Conservation (phyloP, 37 sponge, comb jelly and placozoan species). For the Haliclona indistincta region DNA sequence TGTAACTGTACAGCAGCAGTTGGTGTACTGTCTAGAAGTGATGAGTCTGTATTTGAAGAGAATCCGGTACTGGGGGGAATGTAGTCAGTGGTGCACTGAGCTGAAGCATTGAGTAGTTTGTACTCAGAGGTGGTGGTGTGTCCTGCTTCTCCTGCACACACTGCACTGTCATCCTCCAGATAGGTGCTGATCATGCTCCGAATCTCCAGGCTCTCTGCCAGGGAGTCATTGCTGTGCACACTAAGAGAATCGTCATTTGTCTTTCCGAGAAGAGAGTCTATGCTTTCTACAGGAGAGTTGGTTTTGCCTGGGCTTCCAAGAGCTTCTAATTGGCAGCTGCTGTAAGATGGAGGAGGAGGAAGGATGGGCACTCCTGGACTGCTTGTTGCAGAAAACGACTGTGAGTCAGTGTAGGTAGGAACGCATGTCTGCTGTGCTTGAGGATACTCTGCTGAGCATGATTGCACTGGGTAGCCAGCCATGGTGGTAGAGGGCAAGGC, state of each 20-base stretch:
- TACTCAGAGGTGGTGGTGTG: constrained; percentile 24
- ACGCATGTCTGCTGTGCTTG: too few relatives aligned
- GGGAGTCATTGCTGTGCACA: constrained; percentile 39
- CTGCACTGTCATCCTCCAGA: constrained; percentile 27
- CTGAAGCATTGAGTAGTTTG: constrained; percentile 28
- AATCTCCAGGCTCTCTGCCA: constrained; percentile 44
- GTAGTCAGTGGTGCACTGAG: constrained; percentile 44
- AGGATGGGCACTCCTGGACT: background rate
- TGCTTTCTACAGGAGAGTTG: constrained; percentile 56
- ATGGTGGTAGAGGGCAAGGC: background rate
- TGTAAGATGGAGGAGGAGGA: background rate
- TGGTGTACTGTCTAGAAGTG: constrained; percentile 24
- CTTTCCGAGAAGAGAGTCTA: constrained; percentile 46
- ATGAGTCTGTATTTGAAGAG: constrained; percentile 24
- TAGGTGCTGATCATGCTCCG: constrained; percentile 69
- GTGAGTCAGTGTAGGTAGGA: background rate
- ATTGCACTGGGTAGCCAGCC: background rate
- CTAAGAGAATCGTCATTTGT: constrained; percentile 46
- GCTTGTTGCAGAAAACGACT: background rate
- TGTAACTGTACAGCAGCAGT: constrained; percentile 44
- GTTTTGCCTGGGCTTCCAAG: constrained; percentile 47
- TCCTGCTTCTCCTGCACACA: constrained; percentile 10
- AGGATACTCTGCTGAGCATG: too few relatives aligned
- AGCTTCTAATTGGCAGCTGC: background rate
- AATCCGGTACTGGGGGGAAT: background rate